Conservation (phyloP, 2,797 vertebrate species). For the Liasis olivaceus region DNA sequence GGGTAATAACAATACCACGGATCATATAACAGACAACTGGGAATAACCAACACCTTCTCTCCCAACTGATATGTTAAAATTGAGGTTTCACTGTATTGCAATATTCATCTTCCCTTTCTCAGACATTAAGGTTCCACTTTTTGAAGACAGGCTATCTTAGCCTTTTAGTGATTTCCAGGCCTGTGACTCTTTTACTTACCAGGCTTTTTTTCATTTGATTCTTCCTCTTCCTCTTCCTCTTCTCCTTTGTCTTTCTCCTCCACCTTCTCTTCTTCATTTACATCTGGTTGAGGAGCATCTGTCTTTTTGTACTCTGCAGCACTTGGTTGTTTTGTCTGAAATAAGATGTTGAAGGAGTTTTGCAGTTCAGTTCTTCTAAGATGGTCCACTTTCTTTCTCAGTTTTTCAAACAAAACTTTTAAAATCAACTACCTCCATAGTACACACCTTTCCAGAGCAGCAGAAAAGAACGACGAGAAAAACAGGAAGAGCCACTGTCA, state of each 20-base stretch:
- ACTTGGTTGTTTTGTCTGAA: constrained; percentile 84
- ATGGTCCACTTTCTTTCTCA: not conserved
- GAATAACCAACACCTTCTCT: not conserved
- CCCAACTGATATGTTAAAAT: not conserved
- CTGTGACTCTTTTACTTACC: constrained; percentile 47
- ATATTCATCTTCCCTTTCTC: constrained; percentile 6
- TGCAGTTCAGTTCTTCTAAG: not conserved
- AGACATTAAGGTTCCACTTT: not conserved
- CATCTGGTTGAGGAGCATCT: constrained; percentile 93
- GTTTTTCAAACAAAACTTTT: not conserved
- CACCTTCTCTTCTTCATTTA: constrained; percentile 84
- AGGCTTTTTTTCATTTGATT: constrained; percentile 63
- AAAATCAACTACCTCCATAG: not conserved
- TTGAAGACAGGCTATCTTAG: not conserved
- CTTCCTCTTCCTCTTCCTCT: constrained; percentile 71
- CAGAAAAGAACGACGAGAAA: constrained; percentile 95
- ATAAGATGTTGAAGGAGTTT: constrained; percentile 25
- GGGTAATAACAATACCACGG: not conserved
- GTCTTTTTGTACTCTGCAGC: constrained; percentile 94
- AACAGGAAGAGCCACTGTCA: constrained; percentile 91
- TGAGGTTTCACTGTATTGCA: not conserved
- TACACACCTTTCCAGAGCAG: constrained; percentile 93
- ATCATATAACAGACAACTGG: not conserved
- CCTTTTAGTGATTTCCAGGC: not conserved
- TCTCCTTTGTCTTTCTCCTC: constrained; percentile 75